Evolutionary conservation across 2,113 vertebrate genomes (phyloP), one percentile per base, ranked within the genome.

Genomic region (Gallinago undulata): DNA sequence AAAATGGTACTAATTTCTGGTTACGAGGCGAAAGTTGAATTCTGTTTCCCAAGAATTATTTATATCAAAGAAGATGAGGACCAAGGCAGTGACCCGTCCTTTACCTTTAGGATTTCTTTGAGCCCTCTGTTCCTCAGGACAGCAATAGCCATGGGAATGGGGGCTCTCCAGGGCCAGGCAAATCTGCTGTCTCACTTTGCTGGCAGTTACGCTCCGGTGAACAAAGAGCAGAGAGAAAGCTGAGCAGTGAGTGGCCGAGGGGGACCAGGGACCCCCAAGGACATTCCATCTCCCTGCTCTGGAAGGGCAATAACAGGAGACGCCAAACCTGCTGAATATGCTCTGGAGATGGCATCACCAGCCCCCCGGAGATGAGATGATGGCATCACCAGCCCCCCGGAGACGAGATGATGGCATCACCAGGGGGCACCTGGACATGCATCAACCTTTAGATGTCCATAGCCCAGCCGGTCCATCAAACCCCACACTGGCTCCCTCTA

Each of bases 11-110:
- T 80, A 69, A 85, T 89, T 90, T 89, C 89, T 93, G 60, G 27
- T 78, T 81, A 80, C 25, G 62, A 94, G 66, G 35, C 1, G 8
- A 89, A 92, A 95, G 85, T 56, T 76, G 75, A 37, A 28, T 70
- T 91, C 73, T 79, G 31, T 33, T 96, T 91, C 82, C 67, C 73
- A 66, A 37, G 62, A 85, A 91, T 93, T 93, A 91, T 89, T 87
- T 69, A 63, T 90, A 91, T 84, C 82, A 93, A 83, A 77, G 87
- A 90, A 89, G 51, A 27, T n/a, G 74, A 84, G 1, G 33, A 60
- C 11, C 0, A 0, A 92, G 88, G 23, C 47, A 28, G 75, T 77
- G 90, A 90, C 85, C 72, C 16, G 1, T 60, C 69, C 67, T 70
- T 41, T 67, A 48, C 57, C 72, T 92, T 88, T 66, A 39, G 24